Conservation (phyloP, 2,888 invertebrate species). For the Tromatobia lineatoria region DNA sequence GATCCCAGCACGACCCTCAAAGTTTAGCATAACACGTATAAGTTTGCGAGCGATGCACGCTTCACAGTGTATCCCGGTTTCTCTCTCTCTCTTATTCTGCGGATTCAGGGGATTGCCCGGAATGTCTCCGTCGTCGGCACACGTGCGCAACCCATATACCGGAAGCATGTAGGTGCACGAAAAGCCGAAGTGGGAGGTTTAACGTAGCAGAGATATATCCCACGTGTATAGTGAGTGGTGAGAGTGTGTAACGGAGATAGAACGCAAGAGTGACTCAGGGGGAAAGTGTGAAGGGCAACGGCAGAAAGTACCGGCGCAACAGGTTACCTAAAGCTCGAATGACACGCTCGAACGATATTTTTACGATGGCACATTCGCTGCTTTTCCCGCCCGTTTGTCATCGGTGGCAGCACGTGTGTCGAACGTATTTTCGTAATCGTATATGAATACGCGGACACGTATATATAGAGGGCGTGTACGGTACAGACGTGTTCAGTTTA, state of each 20-base stretch:
- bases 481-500: constrained; percentile 47
- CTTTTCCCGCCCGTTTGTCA: constrained; percentile 31
- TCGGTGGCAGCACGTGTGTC: constrained; percentile 3
- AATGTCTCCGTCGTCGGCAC: constrained; percentile 45
- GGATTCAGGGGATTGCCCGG: constrained; percentile 69
- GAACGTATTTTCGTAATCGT: constrained; percentile 6
- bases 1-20: constrained; percentile 70
- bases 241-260: constrained; percentile 52
- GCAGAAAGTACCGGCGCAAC: constrained; percentile 79
- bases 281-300: constrained; percentile 65
- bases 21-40: constrained; percentile 80
- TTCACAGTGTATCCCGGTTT: neutral
- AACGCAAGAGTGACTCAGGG: constrained; percentile 48
- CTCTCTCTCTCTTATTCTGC: constrained; percentile 58
- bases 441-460: neutral
- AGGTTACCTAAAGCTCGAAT: constrained; percentile 82
- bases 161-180: neutral
- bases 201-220: constrained; percentile 31
- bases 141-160: constrained; percentile 20
- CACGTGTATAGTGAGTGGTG: constrained; percentile 36
- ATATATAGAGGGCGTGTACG: constrained; percentile 67
- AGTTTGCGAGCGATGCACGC: constrained; percentile 52
- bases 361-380: constrained; percentile 68
- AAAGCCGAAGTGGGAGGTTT: constrained; percentile 51
- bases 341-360: constrained; percentile 80